Base-by-base conservation (phyloP, 2,113 vertebrate species). In the Anhinga anhinga region DNA sequence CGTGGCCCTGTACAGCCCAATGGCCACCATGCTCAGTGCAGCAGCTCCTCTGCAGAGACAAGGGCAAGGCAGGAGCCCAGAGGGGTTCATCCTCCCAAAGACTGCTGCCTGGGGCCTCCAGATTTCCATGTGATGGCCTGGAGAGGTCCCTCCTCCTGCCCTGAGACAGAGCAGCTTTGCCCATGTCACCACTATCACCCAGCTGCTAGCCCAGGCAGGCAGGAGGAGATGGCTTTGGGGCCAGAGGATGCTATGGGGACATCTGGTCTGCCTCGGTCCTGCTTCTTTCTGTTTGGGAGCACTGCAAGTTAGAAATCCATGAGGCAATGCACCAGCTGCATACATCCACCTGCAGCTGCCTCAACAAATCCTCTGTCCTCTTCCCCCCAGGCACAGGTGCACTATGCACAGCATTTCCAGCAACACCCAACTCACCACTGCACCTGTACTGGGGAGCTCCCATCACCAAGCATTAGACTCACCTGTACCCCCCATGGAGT, bases 401-500 rank as follows among this genome's bases (percentile, higher is more conserved):
- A 44, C 66, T 3, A 0, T 20, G n/a, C 58, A 53, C 52, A 69
- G 38, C 15, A 7, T 65, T 79, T 59, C 82, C 90, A 92, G 66
- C 58, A 90, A 14, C 55, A 70, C 26, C 50, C 63, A 66, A 34
- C 36, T 82, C 44, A 7, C 36, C 70, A n/a, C 15, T 5, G 1
- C 36, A 34, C 49, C 50, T 22, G 9, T 23, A 19, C 65, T 42
- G 52, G 62, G 86, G 40, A 80, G 19, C 9, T 53, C 34, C 38
- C 79, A 71, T 9, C 40, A 13, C 53, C 3, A 0, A 5, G 10
- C 40, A 2, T 58, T 50, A 85, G 26, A 11, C 52, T 52, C n/a
- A 18, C 23, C 47, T 20, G 1, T 38, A 7, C 3, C 3, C 8
- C 3, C 27, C 11, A 3, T 9, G 23, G 16, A n/a, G 16, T 18